Percentiles rank a stretch among this genome's conserved stretches.
phyloP scores from a whole-genome alignment of 2,113 vertebrate genomes.

The Hemiprocne comata region DNA sequence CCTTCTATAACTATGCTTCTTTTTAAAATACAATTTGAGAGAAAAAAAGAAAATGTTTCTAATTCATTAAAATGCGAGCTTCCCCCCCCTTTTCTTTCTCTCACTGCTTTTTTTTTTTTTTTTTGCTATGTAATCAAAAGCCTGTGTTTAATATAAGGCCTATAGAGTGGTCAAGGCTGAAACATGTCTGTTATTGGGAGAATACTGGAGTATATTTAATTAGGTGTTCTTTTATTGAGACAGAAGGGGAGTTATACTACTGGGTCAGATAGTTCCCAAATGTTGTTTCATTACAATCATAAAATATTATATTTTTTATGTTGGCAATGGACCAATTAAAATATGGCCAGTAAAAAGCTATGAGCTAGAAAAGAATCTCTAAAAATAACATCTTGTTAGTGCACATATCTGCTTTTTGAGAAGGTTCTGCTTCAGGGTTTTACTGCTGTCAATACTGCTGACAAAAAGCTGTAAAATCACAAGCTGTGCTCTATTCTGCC shows the following conservation, averaged over 20 bases:
- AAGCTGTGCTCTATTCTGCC: constrained; percentile 48
- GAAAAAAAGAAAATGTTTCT: not conserved
- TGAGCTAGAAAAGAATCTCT: constrained; percentile 23
- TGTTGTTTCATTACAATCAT: constrained; percentile 1
- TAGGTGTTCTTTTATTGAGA: not conserved
- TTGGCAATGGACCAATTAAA: constrained; percentile 54
- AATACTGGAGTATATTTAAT: constrained; percentile 3
- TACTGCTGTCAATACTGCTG: constrained; percentile 60
- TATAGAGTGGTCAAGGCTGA: not conserved
- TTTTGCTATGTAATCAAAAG: not conserved
- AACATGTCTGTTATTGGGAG: not conserved
- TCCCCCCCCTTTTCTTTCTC: not conserved
- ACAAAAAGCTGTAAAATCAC: constrained; percentile 57
- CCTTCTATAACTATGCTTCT: not conserved
- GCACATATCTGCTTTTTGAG: constrained; percentile 7
- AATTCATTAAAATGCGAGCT: not conserved
- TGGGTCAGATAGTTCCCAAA: constrained; percentile 23
- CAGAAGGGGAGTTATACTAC: constrained; percentile 19
- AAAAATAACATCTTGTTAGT: constrained; percentile 66
- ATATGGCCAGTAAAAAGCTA: constrained; percentile 44
- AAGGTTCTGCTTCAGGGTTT: constrained; percentile 54
- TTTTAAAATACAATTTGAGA: not conserved
- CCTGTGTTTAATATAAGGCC: not conserved
- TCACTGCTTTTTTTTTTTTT: not conserved
- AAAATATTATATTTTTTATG: constrained; percentile 13